Evolutionary conservation across 1,140 invertebrate species (phyloP), one percentile per base, ranked within the genome.

Genomic region (Brachionus manjavacas): DNA sequence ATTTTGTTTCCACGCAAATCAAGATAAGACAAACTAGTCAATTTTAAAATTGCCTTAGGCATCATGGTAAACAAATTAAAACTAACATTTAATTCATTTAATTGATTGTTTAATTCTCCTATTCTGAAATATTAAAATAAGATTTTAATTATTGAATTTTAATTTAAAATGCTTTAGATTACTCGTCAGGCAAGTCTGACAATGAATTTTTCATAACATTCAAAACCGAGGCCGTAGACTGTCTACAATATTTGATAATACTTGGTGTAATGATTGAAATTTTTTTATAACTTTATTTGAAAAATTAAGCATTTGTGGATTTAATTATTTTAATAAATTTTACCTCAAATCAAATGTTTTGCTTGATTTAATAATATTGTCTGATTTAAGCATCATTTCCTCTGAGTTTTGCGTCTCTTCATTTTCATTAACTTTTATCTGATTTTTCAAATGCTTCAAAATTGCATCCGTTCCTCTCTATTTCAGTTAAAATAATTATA

Each of bases 391-490:
- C 14, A 81, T 41, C 31, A 23, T 35, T 43, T 81, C 52, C 41
- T 81, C 79, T 28, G 85, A 86, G 35, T 86, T 41, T 14, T 78
- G 55, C 23, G 52, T 80, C 39, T 85, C 68, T 12, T 52, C 23
- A 55, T 85, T 84, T 39, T 46, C 85, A n/a, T 81, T 52, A 4
- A 68, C 86, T 46, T 89, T 87, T 52, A 90, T 87, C 31, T 90
- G 87, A 85, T 94, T 94, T 1, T 93, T 90, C 35, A 97, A 90
- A 87, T 93, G 93, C 87, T 93, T 93, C 86, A 96, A 91, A 86
- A 96, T 92, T 83, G 94, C 91, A 46, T 92, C 89, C 1, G 95
- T 95, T 7, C 95, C 95, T 83, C 94, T 93, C 88, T 90, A 84
- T 66, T 87, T 85, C 35, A 84, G 84, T 55, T 76, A 52, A 52